Conservation (phyloP, 2,888 invertebrate genomes). For the Cataglyphis cursor region DNA sequence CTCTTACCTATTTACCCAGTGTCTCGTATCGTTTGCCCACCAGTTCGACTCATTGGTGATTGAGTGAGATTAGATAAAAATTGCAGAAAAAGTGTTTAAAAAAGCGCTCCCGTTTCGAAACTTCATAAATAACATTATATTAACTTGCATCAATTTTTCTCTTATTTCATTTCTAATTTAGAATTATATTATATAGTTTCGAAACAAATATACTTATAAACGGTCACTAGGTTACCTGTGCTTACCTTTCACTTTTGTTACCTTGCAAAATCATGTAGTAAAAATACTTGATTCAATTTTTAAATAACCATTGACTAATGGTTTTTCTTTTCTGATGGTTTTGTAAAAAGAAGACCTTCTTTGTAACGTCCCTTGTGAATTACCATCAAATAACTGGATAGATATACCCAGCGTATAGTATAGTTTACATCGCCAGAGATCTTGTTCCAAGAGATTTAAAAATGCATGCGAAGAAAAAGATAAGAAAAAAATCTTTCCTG, state of each 20-base stretch:
- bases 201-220: conserved; percentile 79
- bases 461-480: conserved; percentile 81
- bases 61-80: conserved; percentile 79
- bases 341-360: conserved; percentile 14
- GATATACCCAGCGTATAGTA: neutral
- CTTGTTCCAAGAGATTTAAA: conserved; percentile 69
- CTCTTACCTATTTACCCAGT: conserved; percentile 74
- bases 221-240: conserved; percentile 78
- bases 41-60: conserved; percentile 68
- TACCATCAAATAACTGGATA: neutral
- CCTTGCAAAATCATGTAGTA: conserved; percentile 13
- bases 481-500: conserved; percentile 74
- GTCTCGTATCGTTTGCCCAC: conserved; percentile 61
- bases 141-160: neutral
- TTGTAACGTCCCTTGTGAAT: neutral
- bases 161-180: neutral
- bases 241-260: conserved; percentile 59
- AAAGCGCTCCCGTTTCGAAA: conserved; percentile 76
- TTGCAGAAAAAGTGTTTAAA: conserved; percentile 64
- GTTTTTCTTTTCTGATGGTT: neutral
- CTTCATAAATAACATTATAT: conserved; percentile 21
- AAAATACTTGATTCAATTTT: conserved; percentile 1
- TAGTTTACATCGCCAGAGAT: conserved; percentile 7
- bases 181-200: conserved; percentile 29
- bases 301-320: neutral